These are phyloP conservation scores for Siniperca chuatsi DNA, from an alignment of 2,113 vertebrate species.

Conservation along the genomic window DNA sequence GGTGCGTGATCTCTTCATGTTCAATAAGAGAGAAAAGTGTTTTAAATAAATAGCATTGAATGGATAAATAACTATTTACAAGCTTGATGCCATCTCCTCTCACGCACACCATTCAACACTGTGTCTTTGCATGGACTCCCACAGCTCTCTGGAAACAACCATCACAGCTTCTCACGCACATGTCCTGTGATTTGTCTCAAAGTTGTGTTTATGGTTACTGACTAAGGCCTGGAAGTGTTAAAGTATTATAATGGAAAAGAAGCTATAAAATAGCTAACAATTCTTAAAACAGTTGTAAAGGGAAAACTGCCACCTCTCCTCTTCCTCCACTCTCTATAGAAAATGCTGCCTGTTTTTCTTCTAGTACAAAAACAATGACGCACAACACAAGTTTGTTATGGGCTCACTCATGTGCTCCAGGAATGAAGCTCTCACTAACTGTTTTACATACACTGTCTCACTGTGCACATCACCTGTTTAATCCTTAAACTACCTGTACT, in stretches of 20 bases:
- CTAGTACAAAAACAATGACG: neutral
- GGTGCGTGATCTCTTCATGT: neutral
- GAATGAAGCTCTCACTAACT: neutral
- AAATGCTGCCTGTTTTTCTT: neutral
- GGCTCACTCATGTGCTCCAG: neutral
- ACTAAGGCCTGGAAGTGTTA: neutral
- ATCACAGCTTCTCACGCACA: neutral
- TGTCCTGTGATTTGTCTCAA: neutral
- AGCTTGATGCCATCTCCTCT: neutral
- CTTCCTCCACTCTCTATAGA: slow-evolving; percentile 2
- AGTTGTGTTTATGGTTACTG: neutral
- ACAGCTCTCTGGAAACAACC: neutral
- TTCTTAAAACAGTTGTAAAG: neutral
- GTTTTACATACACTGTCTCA: slow-evolving; percentile 18
- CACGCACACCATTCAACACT: neutral
- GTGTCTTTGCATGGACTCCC: slow-evolving; percentile 1
- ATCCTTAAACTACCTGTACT: neutral
- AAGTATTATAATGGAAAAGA: neutral
- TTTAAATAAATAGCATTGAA: slow-evolving; percentile 10
- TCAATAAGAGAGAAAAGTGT: slow-evolving; percentile 32
- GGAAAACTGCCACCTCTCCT: neutral
- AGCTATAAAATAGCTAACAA: neutral
- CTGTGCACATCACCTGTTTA: slow-evolving; percentile 18
- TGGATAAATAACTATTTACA: neutral
- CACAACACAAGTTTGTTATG: neutral